These are phyloP conservation scores for Emydoidea blandingii DNA, from an alignment of 2,797 vertebrate genomes.

Conservation along the genomic window DNA sequence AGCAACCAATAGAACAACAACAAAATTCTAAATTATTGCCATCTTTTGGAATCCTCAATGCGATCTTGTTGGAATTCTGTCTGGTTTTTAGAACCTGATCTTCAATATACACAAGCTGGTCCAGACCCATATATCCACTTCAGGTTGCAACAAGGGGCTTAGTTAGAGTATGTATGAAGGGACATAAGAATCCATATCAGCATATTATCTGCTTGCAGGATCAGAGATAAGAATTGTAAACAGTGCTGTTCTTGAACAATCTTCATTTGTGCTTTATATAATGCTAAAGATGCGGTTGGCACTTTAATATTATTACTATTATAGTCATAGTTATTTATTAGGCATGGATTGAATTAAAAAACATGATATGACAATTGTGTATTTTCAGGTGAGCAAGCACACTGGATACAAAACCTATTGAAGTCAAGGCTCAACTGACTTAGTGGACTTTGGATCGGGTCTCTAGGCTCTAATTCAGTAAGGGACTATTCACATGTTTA, in stretches of 20 bases:
- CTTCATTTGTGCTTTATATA: not conserved
- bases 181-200: not conserved
- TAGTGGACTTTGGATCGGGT: too few relatives aligned
- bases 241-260: not conserved
- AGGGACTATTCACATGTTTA: not conserved
- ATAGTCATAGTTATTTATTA: not conserved
- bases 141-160: not conserved
- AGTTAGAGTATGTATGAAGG: not conserved
- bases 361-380: not conserved
- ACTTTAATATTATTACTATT: not conserved
- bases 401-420: not conserved
- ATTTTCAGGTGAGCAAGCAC: not conserved
- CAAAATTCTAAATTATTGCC: not conserved
- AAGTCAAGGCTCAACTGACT: not conserved
- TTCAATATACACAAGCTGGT: not conserved
- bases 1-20: not conserved
- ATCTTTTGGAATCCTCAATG: not conserved
- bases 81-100: not conserved
- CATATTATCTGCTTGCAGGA: not conserved
- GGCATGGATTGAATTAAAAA: not conserved
- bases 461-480: not conserved
- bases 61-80: not conserved
- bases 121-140: not conserved
- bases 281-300: not conserved
- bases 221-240: not conserved